Conservation (phyloP, 2,888 invertebrate genomes). For the Hirtodrosophila histrioides region DNA sequence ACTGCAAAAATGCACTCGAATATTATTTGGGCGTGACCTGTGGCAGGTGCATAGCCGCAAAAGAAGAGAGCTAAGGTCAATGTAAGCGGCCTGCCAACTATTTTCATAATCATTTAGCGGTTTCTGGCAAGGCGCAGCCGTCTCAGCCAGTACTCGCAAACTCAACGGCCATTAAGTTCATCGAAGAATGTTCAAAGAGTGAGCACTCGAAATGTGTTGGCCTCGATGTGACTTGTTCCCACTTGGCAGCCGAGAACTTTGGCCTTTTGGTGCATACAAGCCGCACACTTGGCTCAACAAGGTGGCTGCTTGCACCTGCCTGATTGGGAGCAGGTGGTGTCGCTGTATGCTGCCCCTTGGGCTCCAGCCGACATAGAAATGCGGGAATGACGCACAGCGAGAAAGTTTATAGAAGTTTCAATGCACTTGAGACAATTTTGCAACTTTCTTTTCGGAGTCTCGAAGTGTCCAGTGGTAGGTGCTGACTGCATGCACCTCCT, state of each 20-base stretch:
- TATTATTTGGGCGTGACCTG: constrained; percentile 71
- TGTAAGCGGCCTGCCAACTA: constrained; percentile 63
- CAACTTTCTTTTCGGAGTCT: constrained; percentile 66
- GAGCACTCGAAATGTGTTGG: constrained; percentile 54
- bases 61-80: constrained; percentile 50
- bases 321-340: constrained; percentile 35
- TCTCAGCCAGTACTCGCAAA: constrained; percentile 28
- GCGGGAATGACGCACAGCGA: constrained; percentile 60
- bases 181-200: constrained; percentile 71
- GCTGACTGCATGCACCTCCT: constrained; percentile 15
- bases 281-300: constrained; percentile 73
- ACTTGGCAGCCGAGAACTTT: constrained; percentile 35
- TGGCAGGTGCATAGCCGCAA: constrained; percentile 50
- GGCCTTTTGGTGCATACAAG: constrained; percentile 52
- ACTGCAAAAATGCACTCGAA: constrained; percentile 47
- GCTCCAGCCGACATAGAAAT: constrained; percentile 64
- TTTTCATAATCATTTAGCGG: constrained; percentile 75
- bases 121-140: constrained; percentile 31
- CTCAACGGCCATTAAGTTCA: constrained; percentile 77
- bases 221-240: constrained; percentile 13
- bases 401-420: constrained; percentile 60
- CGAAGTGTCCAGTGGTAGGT: constrained; percentile 32
- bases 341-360: constrained; percentile 48
- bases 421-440: constrained; percentile 81
- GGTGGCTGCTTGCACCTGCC: constrained; percentile 60